Base-by-base conservation (phyloP, 1,140 invertebrate species). In the Bombus ignitus region DNA sequence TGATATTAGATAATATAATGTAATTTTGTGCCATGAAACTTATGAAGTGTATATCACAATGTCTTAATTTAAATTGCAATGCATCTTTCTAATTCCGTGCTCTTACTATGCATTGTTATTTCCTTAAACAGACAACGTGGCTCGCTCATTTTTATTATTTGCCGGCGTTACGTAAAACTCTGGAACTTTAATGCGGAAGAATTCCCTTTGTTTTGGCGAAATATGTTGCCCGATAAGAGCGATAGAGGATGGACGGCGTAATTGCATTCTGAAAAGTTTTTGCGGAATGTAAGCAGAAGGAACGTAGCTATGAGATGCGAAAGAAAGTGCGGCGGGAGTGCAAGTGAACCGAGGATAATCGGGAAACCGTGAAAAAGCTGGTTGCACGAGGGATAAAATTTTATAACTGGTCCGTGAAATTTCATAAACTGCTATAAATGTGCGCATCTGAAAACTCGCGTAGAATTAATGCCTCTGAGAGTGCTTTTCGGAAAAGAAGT, bases 341-440 rank as follows among this genome's bases (percentile, higher is more conserved):
- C 18, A 70, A 87, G 44, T 37, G 68, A 76, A 81, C 44, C 70
- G 66, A 70, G 65, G n/a, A 32, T 35, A 81, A 66, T 39, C 71
- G 84, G 35, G 39, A 73, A 66, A 65, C 53, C 42, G 53, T 37
- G 53, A 73, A 68, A 66, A 78, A 25, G 47, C 59, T 35, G 74
- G 22, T 0, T 12, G 53, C 42, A 22, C 5, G 9, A 9, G 15
- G 57, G 37, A 66, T 72, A 74, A 75, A 81, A 88, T 81, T 82
- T 76, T 59, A 66, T 79, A 78, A 84, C 78, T 81, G 84, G 82
- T 72, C 70, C 65, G 81, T 72, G 35, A 77, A 91, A 87, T 89
- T 89, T 84, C 80, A 90, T 88, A 84, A 88, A 88, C 76, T 87
- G 79, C 68, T 83, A 88, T 85, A 87, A 90, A 90, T 70, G 78